A percentile compares a stretch with the other conserved stretches of the same genome.
Evolutionary conservation across 2,113 vertebrate genomes (phyloP).

Genomic region (Romanogobio albipinnatus): DNA sequence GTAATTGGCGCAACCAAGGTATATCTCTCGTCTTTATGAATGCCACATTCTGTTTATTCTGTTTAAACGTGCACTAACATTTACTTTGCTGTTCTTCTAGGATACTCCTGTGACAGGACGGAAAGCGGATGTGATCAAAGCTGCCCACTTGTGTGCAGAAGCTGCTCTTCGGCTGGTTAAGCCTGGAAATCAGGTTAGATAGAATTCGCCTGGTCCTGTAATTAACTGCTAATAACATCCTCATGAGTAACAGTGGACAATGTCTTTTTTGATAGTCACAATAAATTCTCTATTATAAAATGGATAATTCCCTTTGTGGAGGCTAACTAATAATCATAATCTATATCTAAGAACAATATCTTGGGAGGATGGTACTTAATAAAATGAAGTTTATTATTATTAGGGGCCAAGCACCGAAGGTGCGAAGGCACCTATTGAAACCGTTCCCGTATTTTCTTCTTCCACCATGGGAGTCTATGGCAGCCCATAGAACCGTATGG

Average conservation of each 20-base stretch:
- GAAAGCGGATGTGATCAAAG: constrained; percentile 94
- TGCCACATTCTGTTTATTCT: neutral
- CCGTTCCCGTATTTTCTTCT: too few relatives aligned
- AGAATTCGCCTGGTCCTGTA: neutral
- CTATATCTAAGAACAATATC: neutral
- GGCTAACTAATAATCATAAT: neutral
- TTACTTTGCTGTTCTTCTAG: constrained; percentile 66
- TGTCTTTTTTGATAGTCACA: neutral
- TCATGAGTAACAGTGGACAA: neutral
- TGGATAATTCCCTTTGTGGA: neutral
- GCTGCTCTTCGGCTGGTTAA: constrained; percentile 95
- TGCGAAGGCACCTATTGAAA: too few relatives aligned
- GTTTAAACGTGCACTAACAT: neutral
- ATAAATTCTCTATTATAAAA: neutral
- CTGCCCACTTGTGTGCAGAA: constrained; percentile 93
- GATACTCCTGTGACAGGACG: constrained; percentile 88
- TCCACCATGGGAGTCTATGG: too few relatives aligned
- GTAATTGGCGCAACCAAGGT: constrained; percentile 87
- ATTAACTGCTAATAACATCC: neutral
- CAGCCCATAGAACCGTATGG: too few relatives aligned
- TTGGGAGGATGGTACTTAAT: neutral
- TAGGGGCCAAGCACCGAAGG: too few relatives aligned
- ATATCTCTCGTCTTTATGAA: constrained; percentile 7
- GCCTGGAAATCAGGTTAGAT: constrained; percentile 92
- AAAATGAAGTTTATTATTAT: neutral